Evolutionary conservation across 1,140 invertebrate species (phyloP), one percentile per base, ranked within the genome.

Genomic region (Asobara japonica): DNA sequence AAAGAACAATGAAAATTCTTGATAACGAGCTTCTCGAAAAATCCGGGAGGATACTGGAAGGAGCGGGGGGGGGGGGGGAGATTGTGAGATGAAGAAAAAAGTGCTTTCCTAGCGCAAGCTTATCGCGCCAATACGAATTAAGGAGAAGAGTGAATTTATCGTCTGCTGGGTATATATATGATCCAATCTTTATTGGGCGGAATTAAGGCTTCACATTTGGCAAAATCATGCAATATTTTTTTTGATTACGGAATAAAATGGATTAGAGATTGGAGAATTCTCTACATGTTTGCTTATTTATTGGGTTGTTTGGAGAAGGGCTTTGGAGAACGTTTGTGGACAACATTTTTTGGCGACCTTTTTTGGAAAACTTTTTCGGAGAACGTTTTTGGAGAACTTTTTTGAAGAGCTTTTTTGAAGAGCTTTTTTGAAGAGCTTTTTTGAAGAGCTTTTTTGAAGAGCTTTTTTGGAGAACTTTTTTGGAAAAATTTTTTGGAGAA

Each of bases 11-110:
- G 41, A 65, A 72, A 62, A 56, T 71, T 65, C 61, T 73, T 66
- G 71, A 77, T 80, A 77, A 77, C 73, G 65, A 72, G 75, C 67
- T 73, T 56, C 33, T 71, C 66, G 76, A 76, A 73, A 82, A 80
- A 79, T 76, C 68, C 68, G 74, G 69, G 76, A 51, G 71, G 66
- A 76, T 76, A 61, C 20, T 22, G 4, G 36, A 22, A 41, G 10
- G 72, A 16, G 36, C 30, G 30, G 48, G 20, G 8, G 64, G 5
- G 18, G 10, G 29, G 66, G 18, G 30, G 61, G 51, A 48, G 4
- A 27, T n/a, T n/a, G n/a, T n/a, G n/a, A n/a, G n/a, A n/a, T n/a
- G 29, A 48, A 67, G 16, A 69, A 73, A 65, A 65, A 51, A 27
- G 22, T 56, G 51, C 51, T 11, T 56, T 41, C 41, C 38, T 18